Conservation (phyloP, 2,797 vertebrate species). For the Diplodus puntazzo region DNA sequence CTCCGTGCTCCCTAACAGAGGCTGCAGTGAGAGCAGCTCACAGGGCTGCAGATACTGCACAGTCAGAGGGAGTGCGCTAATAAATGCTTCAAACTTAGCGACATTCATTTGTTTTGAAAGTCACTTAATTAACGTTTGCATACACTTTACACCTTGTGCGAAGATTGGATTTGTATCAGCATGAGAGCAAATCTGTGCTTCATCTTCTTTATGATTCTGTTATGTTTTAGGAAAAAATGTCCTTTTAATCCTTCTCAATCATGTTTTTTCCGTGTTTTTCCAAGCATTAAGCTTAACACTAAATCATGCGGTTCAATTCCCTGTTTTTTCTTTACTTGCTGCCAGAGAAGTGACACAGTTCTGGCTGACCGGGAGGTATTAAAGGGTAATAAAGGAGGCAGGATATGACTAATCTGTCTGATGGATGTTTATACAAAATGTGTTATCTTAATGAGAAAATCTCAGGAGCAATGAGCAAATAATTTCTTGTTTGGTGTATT, state of each 20-base stretch:
- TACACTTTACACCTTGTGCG: not conserved
- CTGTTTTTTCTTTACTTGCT: conserved; percentile 21
- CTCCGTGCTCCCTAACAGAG: conserved; percentile 30
- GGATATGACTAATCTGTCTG: not conserved
- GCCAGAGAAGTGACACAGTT: conserved; percentile 5
- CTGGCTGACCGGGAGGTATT: not conserved
- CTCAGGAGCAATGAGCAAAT: conserved; percentile 12
- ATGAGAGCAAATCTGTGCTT: not conserved
- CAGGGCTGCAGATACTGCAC: not conserved
- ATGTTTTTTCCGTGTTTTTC: not conserved
- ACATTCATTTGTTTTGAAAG: not conserved
- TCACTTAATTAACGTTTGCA: not conserved
- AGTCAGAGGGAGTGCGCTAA: not conserved
- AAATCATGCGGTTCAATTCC: not conserved
- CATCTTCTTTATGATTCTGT: not conserved
- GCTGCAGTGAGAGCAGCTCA: conserved; percentile 31
- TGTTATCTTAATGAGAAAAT: conserved; percentile 14
- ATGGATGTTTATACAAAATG: conserved; percentile 10
- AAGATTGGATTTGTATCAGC: not conserved
- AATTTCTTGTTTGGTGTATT: not conserved
- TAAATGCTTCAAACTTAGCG: not conserved
- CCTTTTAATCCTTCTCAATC: not conserved
- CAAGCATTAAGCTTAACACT: not conserved
- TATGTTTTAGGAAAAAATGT: not conserved
- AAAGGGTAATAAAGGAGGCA: not conserved